Evolutionary conservation across 1,140 invertebrate genomes (phyloP).

Genomic region (Meloidogyne exigua): DNA sequence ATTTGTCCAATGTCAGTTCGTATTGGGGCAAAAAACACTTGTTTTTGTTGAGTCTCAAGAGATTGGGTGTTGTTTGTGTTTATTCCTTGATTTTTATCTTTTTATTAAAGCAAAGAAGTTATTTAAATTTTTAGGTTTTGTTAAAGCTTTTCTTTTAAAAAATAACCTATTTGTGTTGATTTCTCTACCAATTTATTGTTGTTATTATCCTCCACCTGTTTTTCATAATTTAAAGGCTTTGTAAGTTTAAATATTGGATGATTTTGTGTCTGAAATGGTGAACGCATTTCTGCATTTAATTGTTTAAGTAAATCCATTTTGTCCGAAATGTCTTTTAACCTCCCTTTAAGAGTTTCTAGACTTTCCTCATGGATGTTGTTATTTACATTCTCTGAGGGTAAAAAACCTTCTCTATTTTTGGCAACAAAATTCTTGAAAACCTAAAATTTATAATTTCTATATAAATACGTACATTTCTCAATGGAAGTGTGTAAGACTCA

Average conservation of each 20-base stretch:
- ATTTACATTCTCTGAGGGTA: neutral
- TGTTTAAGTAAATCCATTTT: conserved; percentile 5
- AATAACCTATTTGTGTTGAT: neutral
- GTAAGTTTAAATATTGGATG: neutral
- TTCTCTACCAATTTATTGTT: neutral
- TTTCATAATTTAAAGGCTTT: neutral
- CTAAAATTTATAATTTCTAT: neutral
- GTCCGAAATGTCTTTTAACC: neutral
- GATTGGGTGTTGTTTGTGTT: neutral
- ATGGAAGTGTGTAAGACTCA: no score
- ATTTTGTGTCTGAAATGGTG: neutral
- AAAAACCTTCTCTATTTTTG: neutral
- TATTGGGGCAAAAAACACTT: neutral
- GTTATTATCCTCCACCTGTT: neutral
- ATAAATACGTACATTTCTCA: no score
- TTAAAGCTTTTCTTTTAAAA: no score
- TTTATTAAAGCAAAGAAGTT: neutral
- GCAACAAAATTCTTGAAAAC: conserved; percentile 1
- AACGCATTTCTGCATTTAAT: conserved; percentile 2
- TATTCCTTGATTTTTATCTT: neutral
- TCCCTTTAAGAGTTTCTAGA: neutral
- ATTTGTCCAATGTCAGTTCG: neutral
- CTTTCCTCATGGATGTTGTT: neutral
- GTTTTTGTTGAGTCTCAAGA: neutral
- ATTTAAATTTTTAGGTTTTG: no score